These are phyloP conservation scores for Dugesia japonica DNA, from an alignment of 2,888 invertebrate genomes.

Conservation along the genomic window DNA sequence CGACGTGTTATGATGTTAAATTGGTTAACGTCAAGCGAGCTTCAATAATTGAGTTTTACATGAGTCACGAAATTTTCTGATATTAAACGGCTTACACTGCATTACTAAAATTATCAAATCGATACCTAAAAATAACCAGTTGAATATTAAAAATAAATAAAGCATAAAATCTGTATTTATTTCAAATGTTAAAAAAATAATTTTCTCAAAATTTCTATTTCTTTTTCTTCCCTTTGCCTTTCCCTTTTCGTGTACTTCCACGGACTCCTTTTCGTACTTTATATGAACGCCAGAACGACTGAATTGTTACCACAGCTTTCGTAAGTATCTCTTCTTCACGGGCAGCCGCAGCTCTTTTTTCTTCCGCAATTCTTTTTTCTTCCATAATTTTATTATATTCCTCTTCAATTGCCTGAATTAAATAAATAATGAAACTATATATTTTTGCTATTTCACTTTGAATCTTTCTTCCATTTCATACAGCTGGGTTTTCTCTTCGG, in stretches of 20 bases:
- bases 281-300: constrained; percentile 48
- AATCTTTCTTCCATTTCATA: constrained; percentile 47
- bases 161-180: background rate
- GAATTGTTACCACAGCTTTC: constrained; percentile 46
- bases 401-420: constrained; percentile 32
- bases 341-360: constrained; percentile 44
- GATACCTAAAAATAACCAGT: too few species aligned
- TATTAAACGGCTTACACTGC: too few species aligned
- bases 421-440: background rate
- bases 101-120: too few species aligned
- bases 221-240: constrained; percentile 37
- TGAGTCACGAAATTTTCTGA: too few species aligned
- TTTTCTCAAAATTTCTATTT: background rate
- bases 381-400: constrained; percentile 46
- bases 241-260: constrained; percentile 44
- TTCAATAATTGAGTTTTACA: too few species aligned
- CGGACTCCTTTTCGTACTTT: constrained; percentile 47
- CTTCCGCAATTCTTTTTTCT: constrained; percentile 43
- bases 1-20: too few species aligned
- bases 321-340: constrained; percentile 43
- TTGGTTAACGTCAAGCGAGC: too few species aligned
- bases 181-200: background rate
- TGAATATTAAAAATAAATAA: too few species aligned
- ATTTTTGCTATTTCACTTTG: constrained; percentile 37
- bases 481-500: constrained; percentile 47